Base-by-base conservation (phyloP, 2,113 vertebrate genomes). In the Periophthalmus modestus region DNA sequence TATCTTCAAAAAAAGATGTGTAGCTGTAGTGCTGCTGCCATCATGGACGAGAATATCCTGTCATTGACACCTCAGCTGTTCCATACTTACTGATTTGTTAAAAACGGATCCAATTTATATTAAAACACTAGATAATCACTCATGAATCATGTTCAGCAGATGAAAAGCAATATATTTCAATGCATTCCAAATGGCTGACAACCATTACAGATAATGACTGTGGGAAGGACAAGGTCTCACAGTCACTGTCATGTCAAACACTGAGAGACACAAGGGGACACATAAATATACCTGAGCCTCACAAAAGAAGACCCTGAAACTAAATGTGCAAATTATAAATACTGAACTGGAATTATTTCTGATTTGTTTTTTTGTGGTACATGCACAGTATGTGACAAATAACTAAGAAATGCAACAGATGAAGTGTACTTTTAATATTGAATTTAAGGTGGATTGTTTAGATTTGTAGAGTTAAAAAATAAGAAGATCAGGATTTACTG, bases 121-220 rank as follows among this genome's bases (percentile, higher is more conserved):
- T 16, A 12, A 66, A 47, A 68, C 28, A 14, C 52, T 55, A 15
- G 46, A 69, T 50, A 83, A 71, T 72, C 69, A 77, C 11, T 46
- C 65, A 58, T 54, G 34, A 50, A 57, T 75, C 59, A 3, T 46
- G 16, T 18, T 7, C 52, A 73, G 13, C 50, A 75, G 61, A 62
- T 72, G 74, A 74, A 82, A 81, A 83, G 82, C 59, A 62, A 34
- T 71, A 66, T 67, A 16, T 83, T 78, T 47, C 70, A 68, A 47
- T 39, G 82, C 74, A 80, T 89, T 89, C 66, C 58, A 81, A 86
- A 83, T 72, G 81, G 85, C 82, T 83, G 78, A 83, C 77, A 83
- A 76, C 81, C 81, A 85, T 82, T 84, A 74, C 65, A 71, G 66
- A 82, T 86, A 88, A 86, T 81, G 79, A 66, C 68, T 65, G 65